Evolutionary conservation across 92 coral and sea anemone genomes (phyloP), one percentile per base, ranked within the genome.

Genomic region (Desmophyllum pertusum): DNA sequence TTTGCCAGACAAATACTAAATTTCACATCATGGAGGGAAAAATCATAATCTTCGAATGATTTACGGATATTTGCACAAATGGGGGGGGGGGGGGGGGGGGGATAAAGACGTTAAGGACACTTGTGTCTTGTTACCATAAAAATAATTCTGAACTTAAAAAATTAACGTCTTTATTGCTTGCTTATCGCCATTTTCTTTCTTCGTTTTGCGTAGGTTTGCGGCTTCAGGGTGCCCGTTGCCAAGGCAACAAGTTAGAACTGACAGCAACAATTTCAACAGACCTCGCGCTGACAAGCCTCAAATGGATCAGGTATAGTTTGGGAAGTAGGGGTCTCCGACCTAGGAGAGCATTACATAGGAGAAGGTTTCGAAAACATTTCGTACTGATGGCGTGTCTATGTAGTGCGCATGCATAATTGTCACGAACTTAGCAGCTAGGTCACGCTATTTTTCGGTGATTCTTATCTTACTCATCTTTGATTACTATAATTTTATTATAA

Each of bases 181-280:
- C 37, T 21, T 39, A 10, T 17, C n/a, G 8, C 31, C 8, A 40
- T 70, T 15, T 45, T 5, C 15, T 18, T 59, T 82, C 15, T 18
- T 59, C 75, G 18, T 29, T n/a, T 76, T 59, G 13, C 64, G 17
- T 45, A 96, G 99, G 99, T 73, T 86, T 96, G 77, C 90, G 93
- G 80, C 93, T 96, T 40, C 99, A 96, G 65, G 99, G 99, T 27
- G 93, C 99, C 40, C 91, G 80, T 72, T 96, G 99, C 77, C 68
- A 70, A 61, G 93, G 92, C 90, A 96, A 94, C 78, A 92, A 89
- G 64, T 88, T 96, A 55, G 98, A 96, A 48, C 85, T 96, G 78
- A 88, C 99, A 41, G 91, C 92, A 67, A 91, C 98, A 30, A 96
- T 96, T 66, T 92, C 98, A 19, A 96, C 95, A 40, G 99, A 96